Evolutionary conservation across 2,113 vertebrate species (phyloP), one percentile per base, ranked within the genome.

Genomic region (Climacteris rufus): DNA sequence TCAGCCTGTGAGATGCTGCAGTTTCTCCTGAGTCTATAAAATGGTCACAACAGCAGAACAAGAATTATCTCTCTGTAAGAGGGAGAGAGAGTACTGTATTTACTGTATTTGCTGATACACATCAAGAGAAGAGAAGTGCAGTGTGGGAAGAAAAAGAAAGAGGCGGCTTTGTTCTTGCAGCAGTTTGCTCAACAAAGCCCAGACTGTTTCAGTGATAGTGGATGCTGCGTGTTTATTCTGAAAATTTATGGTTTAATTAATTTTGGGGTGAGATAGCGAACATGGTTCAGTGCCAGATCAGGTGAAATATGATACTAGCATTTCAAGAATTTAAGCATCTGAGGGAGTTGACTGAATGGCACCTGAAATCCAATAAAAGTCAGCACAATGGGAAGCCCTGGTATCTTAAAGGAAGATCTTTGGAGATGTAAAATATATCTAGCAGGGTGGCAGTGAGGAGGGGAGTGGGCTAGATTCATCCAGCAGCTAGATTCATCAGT

Each of bases 211-310:
- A 94, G 86, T 76, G 89, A 95, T 96, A 94, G 95, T 94, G 91
- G 96, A 97, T 96, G 92, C 72, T 96, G 70, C 87, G 78, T 94
- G 91, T 97, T 97, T 96, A 95, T 97, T 95, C 94, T 0, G 59
- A 95, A 94, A 95, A 97, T 97, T 97, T 97, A 97, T 97, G 96
- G 95, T 97, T 97, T 96, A 96, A 97, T 97, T 97, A 97, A 97
- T 97, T 96, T 96, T 77, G 93, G 92, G 92, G 92, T 89, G 96
- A 97, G 97, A 95, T 96, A 97, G 92, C 30, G 82, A 97, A 47
- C 90, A 91, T 87, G 93, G 93, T 95, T 95, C 87, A 90, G 85
- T 91, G 89, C 96, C 95, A 97, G 94, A 96, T 95, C 90, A 97
- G 89, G 97, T 97, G 97, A 97, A 97, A 97, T 95, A 90, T 56